These are phyloP conservation scores for Planococcus citri DNA, from an alignment of 1,140 invertebrate genomes.

Conservation along the genomic window DNA sequence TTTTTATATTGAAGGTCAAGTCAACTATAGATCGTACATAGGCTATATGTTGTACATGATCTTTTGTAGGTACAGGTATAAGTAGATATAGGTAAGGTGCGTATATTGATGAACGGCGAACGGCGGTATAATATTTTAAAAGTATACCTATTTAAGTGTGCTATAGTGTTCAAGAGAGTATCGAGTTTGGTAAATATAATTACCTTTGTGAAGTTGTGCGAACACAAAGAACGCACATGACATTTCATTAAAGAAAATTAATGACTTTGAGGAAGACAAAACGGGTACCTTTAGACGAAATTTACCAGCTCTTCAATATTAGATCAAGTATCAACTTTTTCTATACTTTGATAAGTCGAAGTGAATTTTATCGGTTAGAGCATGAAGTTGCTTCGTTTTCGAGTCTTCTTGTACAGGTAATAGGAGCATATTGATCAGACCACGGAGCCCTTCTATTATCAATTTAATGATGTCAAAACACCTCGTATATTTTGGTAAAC, in stretches of 20 bases:
- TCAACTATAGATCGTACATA: no score
- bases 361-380: no score
- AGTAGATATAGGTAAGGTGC: no score
- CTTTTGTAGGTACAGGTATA: no score
- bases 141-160: no score
- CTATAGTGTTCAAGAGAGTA: not conserved
- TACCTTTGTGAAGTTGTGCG: constrained; percentile 15
- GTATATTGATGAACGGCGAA: not conserved
- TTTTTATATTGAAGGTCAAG: no score
- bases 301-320: not conserved
- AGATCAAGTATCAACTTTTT: not conserved
- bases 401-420: no score
- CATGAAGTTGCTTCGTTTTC: no score
- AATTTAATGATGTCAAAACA: not conserved
- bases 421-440: no score
- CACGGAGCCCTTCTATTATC: no score
- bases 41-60: no score
- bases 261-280: constrained; percentile 11
- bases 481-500: not conserved
- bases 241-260: constrained; percentile 21
- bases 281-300: constrained; percentile 10
- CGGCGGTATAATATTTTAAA: not conserved
- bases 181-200: constrained; percentile 17
- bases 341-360: no score
- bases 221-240: not conserved